These are phyloP conservation scores for Agapornis canus DNA, from an alignment of 2,797 vertebrate genomes.

Conservation along the genomic window DNA sequence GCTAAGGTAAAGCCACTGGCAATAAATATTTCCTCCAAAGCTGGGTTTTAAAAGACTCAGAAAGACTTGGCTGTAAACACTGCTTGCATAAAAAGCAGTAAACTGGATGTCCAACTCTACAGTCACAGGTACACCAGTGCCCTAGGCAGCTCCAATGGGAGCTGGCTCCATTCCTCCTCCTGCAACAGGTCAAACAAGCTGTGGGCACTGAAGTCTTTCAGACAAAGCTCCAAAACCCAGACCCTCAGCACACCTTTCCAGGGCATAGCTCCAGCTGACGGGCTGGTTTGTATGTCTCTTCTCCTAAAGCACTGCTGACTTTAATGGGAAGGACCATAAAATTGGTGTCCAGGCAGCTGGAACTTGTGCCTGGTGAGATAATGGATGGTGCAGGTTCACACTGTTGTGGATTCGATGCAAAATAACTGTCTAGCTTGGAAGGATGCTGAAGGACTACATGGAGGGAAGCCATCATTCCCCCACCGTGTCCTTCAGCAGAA, in stretches of 20 bases:
- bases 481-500: not conserved
- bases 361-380: fast-evolving
- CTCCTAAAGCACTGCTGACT: not conserved
- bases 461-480: not conserved
- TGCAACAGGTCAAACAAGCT: not conserved
- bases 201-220: not conserved
- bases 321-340: fast-evolving
- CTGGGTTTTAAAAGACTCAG: constrained; percentile 27
- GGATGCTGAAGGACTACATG: not conserved
- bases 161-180: fast-evolving
- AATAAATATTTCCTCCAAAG: constrained; percentile 11
- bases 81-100: constrained; percentile 8
- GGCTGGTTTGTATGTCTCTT: not conserved
- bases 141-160: not conserved
- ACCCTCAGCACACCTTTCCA: not conserved
- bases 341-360: not conserved
- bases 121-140: not conserved
- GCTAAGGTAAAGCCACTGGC: not conserved
- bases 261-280: fast-evolving
- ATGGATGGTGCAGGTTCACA: not conserved
- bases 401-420: not conserved
- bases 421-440: not conserved
- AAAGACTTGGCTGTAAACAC: not conserved
- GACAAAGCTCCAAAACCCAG: not conserved
- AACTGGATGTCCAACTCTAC: not conserved